Conservation (phyloP, 2,113 vertebrate genomes). For the Sardina pilchardus region DNA sequence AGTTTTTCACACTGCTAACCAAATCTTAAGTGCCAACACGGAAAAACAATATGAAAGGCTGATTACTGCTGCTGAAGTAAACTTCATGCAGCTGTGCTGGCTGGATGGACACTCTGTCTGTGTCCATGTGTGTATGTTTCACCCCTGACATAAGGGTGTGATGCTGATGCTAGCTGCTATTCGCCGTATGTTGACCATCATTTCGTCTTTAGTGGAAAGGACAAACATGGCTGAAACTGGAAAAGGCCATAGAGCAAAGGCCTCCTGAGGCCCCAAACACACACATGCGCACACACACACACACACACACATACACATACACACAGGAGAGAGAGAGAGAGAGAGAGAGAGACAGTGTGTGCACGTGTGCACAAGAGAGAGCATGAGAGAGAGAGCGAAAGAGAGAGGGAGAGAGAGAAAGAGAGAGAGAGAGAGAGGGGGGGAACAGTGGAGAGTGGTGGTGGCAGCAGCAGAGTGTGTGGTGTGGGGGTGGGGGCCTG, state of each 20-base stretch:
- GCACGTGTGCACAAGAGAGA: background rate
- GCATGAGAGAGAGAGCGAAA: constrained; percentile 1
- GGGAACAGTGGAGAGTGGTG: constrained; percentile 37
- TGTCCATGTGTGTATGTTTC: constrained; percentile 29
- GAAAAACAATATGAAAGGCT: too few species aligned
- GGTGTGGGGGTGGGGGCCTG: constrained; percentile 36
- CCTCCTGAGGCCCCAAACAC: constrained; percentile 48
- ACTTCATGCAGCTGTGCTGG: background rate
- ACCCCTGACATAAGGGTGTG: constrained; percentile 55
- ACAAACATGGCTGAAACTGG: constrained; percentile 56
- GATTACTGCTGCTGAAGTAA: background rate
- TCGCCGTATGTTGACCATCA: constrained; percentile 72
- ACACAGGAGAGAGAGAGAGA: constrained; percentile 6
- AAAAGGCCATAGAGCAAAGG: constrained; percentile 62
- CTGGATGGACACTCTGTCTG: background rate
- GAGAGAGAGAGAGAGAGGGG: constrained; percentile 32
- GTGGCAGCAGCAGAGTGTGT: background rate
- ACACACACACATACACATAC: constrained; percentile 41
- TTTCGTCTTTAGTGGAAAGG: constrained; percentile 49
- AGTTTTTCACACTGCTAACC: background rate
- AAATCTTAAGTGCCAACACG: background rate
- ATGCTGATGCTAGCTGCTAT: constrained; percentile 62
- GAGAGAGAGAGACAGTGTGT: too few species aligned
- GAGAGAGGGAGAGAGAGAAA: background rate
- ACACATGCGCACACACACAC: constrained; percentile 34